These are phyloP conservation scores for Mesoligia furuncula DNA, from an alignment of 2,888 invertebrate species.

Conservation along the genomic window DNA sequence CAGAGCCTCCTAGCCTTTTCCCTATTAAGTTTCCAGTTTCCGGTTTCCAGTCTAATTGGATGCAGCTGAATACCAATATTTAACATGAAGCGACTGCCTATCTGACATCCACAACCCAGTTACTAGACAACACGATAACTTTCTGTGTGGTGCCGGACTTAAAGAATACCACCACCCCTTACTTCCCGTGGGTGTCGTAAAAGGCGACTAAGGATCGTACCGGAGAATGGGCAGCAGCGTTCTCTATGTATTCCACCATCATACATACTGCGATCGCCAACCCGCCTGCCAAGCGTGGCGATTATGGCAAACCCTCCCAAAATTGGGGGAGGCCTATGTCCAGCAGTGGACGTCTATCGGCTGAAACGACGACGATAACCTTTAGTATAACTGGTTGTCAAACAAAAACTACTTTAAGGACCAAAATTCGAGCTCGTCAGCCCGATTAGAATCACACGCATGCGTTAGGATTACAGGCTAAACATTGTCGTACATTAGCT, in stretches of 20 bases:
- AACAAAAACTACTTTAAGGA: slow-evolving; percentile 1
- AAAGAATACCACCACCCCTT: too few relatives aligned
- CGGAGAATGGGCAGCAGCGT: too few relatives aligned
- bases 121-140: neutral
- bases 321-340: too few relatives aligned
- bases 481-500: slow-evolving; percentile 77
- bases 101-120: neutral
- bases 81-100: neutral
- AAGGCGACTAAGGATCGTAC: too few relatives aligned
- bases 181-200: too few relatives aligned
- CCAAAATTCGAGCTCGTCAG: slow-evolving; percentile 30
- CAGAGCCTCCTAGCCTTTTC: neutral
- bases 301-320: too few relatives aligned
- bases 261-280: too few relatives aligned
- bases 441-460: slow-evolving; percentile 65
- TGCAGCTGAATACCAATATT: neutral
- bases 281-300: too few relatives aligned
- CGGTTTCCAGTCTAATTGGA: neutral
- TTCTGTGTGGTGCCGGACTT: too few relatives aligned
- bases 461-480: slow-evolving; percentile 73
- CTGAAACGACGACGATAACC: too few relatives aligned
- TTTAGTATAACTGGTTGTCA: neutral
- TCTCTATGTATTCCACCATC: too few relatives aligned
- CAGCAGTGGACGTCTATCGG: too few relatives aligned
- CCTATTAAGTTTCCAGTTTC: neutral